Base-by-base conservation (phyloP, 2,888 invertebrate genomes). In the Chorisops tibialis region DNA sequence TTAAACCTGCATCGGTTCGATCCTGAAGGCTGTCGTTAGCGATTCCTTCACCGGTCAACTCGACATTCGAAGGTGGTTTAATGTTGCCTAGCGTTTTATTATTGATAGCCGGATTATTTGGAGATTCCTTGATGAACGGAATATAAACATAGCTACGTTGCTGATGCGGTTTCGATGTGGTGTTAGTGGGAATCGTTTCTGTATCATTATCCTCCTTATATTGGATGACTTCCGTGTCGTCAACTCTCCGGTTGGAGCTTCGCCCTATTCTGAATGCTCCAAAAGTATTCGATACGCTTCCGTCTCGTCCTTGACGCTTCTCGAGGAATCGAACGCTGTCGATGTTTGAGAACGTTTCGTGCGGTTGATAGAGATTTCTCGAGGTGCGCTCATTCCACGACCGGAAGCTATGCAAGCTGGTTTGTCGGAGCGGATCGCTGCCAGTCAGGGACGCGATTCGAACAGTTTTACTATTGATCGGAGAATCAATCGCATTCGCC, bases 351-450 rank as follows among this genome's bases (percentile, higher is more conserved):
- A 79, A 79, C 7, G 72, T 68, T 66, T 78, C 71, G 62, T 74
- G 73, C 2, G 78, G 78, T 4, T 76, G 75, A 63, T 75, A 77
- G n/a, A 79, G 70, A 67, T 79, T 79, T 3, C 77, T 71, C 1
- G 77, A 76, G 2, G 70, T 68, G 19, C 72, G 69, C 16, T 43
- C 59, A 12, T 66, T 65, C 3, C 67, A 56, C 14, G 65, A 14
- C 11, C 35, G 60, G 7, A 43, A 45, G 19, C 43, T 45, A 18
- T 56, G 56, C n/a, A 43, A 21, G 11, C 47, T 19, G 2, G 37
- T 37, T 37, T 48, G 16, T 1, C 18, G 47, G 47, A 21, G 38
- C 4, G 59, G 59, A 22, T 37, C 39, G 16, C 37, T 14, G n/a
- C n/a, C n/a, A 11, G 37, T 43, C 30, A 56, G 11, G 6, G 51